Evolutionary conservation across 1,140 invertebrate species (phyloP).

Genomic region (Drosophila sulfurigaster): DNA sequence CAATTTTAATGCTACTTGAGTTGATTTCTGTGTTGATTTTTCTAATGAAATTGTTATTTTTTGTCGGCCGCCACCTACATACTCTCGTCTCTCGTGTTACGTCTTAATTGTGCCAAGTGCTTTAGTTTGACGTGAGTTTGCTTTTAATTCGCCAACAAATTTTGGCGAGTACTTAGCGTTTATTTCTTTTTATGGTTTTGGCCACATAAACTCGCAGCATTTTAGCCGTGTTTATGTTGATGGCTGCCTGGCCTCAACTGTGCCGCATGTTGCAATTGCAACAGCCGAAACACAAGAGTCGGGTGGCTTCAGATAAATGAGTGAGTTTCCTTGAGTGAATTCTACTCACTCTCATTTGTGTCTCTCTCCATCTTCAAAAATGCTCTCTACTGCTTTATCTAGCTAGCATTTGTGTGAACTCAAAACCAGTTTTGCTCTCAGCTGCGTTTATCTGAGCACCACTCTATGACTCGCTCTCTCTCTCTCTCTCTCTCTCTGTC

Average conservation of each 20-base stretch:
- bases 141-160: constrained; percentile 4
- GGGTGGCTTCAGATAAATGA: constrained; percentile 63
- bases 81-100: constrained; percentile 9
- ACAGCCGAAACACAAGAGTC: background rate
- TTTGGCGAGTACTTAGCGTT: constrained; percentile 12
- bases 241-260: constrained; percentile 52
- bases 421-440: constrained; percentile 42
- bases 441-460: constrained; percentile 42
- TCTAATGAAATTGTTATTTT: constrained; percentile 9
- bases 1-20: constrained; percentile 16
- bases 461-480: constrained; percentile 57
- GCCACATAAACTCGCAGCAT: constrained; percentile 28
- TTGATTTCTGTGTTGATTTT: constrained; percentile 22
- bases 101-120: constrained; percentile 35
- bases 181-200: constrained; percentile 29
- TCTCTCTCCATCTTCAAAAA: constrained; percentile 18
- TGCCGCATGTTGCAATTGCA: constrained; percentile 49
- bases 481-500: constrained; percentile 17
- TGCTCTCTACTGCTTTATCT: constrained; percentile 7
- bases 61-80: background rate
- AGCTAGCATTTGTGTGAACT: background rate
- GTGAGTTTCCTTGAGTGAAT: constrained; percentile 62
- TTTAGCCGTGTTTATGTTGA: constrained; percentile 32
- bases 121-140: background rate
- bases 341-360: constrained; percentile 15